Evolutionary conservation across 2,888 invertebrate genomes (phyloP), one percentile per base, ranked within the genome.

Genomic region (Nasonia oneida): DNA sequence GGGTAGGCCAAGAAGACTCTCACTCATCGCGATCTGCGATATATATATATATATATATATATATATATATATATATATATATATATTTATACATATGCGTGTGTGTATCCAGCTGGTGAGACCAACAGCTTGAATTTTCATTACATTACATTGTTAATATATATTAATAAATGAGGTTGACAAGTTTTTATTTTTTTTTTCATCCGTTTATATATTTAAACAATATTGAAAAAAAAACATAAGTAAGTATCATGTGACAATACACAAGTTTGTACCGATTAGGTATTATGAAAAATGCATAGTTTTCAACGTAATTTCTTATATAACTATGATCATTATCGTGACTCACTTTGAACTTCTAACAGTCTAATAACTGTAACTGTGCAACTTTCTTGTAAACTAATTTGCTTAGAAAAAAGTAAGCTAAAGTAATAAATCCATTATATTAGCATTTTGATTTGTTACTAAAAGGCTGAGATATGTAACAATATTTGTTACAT

Each of bases 321-420:
- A 29, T 77, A 23, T 82, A 81, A 73, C 33, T 73, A 79, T 84
- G 71, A 71, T 86, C 50, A 12, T 74, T 53, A 14, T 71, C 39
- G 47, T 47, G 47, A 50, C 18, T 77, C 50, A 37, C 39, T 50
- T 29, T 15, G 33, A 81, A 79, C 78, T 86, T 79, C 79, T 86
- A 81, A 74, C 74, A 85, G 80, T 85, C 83, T 83, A 74, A 87
- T 81, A 87, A 83, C 83, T 87, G 50, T 77, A 71, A 70, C 37
- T n/a, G 61, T 53, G 4, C 3, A 76, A 47, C 15, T 71, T 67
- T 75, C 15, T 74, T 81, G 37, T 61, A 74, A 81, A 75, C 23
- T 61, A 71, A 81, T 84, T 53, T 64, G 37, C 73, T 76, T 77
- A 79, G 33, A 14, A 81, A 71, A 67, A 74, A 53, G 73, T 10